Conservation (phyloP, 2,888 invertebrate species). For the Latrodectus hesperus region DNA sequence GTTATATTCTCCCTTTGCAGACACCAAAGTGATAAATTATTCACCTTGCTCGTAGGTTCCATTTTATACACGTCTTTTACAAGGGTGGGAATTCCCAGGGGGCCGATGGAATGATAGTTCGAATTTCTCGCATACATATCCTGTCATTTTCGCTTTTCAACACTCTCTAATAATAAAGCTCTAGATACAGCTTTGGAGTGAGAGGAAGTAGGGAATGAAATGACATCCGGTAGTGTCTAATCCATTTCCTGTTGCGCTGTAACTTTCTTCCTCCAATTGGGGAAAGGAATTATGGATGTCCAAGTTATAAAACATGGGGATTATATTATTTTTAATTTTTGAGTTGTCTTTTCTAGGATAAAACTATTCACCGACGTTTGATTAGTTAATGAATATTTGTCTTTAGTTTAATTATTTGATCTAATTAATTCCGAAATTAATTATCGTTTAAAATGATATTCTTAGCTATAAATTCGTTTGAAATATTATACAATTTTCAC, state of each 20-base stretch:
- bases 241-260: not conserved
- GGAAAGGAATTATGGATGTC: not conserved
- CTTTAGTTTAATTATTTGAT: no score
- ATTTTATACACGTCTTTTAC: not conserved
- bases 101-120: constrained; percentile 10
- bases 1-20: no score
- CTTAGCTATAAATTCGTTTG: no score
- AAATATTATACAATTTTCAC: no score
- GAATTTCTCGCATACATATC: constrained; percentile 30
- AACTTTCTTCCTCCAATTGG: not conserved
- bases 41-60: not conserved
- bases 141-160: constrained; percentile 41
- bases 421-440: no score
- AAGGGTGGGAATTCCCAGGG: constrained; percentile 2
- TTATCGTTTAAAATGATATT: no score
- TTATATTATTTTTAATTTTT: no score
- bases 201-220: not conserved
- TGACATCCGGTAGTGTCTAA: not conserved
- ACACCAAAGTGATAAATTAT: not conserved
- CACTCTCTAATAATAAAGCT: constrained; percentile 28
- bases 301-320: no score
- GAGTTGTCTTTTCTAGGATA: no score
- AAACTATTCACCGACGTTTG: no score
- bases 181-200: not conserved
- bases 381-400: no score